These are phyloP conservation scores for Phaenicophaeus curvirostris DNA, from an alignment of 2,797 vertebrate genomes.

Conservation along the genomic window DNA sequence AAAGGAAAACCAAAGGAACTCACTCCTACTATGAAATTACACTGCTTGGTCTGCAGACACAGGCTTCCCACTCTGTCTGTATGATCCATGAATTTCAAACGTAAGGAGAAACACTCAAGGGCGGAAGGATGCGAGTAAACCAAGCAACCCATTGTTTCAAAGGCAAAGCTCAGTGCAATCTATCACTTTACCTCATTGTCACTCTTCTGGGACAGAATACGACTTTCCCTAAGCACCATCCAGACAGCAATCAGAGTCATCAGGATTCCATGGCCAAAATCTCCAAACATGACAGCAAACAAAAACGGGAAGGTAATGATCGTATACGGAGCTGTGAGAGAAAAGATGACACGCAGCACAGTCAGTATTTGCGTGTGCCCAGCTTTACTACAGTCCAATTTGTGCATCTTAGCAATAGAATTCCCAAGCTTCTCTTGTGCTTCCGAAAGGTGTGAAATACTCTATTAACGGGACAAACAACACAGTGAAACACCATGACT, in stretches of 20 bases:
- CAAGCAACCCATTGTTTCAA: background rate
- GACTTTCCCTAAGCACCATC: conserved; percentile 92
- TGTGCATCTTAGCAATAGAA: background rate
- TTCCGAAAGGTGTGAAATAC: background rate
- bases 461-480: background rate
- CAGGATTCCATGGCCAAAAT: conserved; percentile 92
- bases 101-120: background rate
- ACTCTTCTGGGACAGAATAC: conserved; percentile 93
- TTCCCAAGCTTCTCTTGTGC: background rate
- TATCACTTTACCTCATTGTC: conserved; percentile 91
- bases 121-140: background rate
- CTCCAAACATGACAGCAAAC: conserved; percentile 98
- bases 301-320: conserved; percentile 99
- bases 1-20: background rate
- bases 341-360: background rate
- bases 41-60: background rate
- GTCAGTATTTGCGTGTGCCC: background rate
- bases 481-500: background rate
- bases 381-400: background rate
- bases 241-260: conserved; percentile 94
- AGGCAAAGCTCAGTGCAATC: background rate
- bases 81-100: background rate
- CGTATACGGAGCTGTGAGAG: conserved; percentile 90
- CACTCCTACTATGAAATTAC: background rate
- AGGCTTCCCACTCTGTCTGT: background rate